These are phyloP conservation scores for Thecocarcelia acutangulata DNA, from an alignment of 2,888 invertebrate genomes.

Conservation along the genomic window DNA sequence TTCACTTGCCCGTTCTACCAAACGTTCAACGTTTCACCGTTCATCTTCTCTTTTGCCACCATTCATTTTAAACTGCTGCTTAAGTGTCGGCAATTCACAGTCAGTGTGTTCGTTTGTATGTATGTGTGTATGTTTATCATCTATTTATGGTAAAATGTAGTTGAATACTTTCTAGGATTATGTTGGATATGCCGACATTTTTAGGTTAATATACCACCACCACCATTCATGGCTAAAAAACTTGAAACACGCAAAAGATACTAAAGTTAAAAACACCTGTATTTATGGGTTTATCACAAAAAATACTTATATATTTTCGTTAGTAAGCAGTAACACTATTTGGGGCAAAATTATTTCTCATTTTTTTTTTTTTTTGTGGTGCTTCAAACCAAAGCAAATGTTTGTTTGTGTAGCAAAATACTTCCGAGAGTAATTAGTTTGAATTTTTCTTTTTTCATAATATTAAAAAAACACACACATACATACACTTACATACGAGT, in stretches of 20 bases:
- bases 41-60: slow-evolving; percentile 16
- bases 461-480: too few species aligned
- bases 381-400: too few species aligned
- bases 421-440: slow-evolving; percentile 56
- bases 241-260: not conserved
- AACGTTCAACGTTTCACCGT: slow-evolving; percentile 47
- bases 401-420: slow-evolving; percentile 23
- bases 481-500: too few species aligned
- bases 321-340: slow-evolving; percentile 3
- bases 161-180: slow-evolving; percentile 45
- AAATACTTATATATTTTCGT: slow-evolving; percentile 25
- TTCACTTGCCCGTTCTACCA: slow-evolving; percentile 22
- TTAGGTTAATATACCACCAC: slow-evolving; percentile 45
- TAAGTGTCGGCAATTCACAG: slow-evolving; percentile 12
- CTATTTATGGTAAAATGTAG: not conserved
- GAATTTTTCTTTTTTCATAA: not conserved
- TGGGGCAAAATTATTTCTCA: slow-evolving; percentile 13
- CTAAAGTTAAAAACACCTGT: slow-evolving; percentile 33
- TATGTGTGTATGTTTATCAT: not conserved
- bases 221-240: not conserved
- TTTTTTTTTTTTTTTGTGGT: too few species aligned
- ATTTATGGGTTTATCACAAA: slow-evolving; percentile 49
- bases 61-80: slow-evolving; percentile 28
- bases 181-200: slow-evolving; percentile 31
- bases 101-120: not conserved